Evolutionary conservation across 1,140 invertebrate species (phyloP).

Genomic region (Hesperophylax magnus): DNA sequence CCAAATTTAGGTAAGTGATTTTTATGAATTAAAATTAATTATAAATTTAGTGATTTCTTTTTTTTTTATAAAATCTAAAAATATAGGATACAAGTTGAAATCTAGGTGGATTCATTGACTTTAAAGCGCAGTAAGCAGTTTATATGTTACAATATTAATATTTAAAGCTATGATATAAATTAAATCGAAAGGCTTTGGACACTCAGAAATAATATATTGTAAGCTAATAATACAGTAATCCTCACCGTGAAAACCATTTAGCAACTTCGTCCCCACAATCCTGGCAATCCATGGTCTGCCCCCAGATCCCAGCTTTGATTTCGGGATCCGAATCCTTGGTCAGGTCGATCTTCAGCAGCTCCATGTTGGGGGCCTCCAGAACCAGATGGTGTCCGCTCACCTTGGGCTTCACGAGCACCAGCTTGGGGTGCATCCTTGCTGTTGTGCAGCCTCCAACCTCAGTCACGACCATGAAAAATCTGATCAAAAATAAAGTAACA

Average conservation of each 20-base stretch:
- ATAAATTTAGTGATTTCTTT: too few species aligned
- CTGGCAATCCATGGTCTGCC: conserved; percentile 16
- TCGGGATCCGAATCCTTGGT: background rate
- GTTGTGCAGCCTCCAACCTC: conserved; percentile 34
- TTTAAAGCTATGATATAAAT: too few species aligned
- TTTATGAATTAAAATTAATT: too few species aligned
- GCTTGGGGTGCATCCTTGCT: conserved; percentile 43
- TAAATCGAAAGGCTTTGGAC: too few species aligned
- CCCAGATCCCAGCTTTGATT: conserved; percentile 42
- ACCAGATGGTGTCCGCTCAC: conserved; percentile 36
- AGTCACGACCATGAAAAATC: conserved; percentile 48
- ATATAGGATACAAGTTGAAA: too few species aligned
- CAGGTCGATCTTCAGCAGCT: conserved; percentile 39
- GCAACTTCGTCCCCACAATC: conserved; percentile 50
- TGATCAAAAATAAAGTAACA: background rate
- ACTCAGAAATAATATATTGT: too few species aligned
- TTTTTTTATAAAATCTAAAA: too few species aligned
- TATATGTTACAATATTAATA: too few species aligned
- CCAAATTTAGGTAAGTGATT: too few species aligned
- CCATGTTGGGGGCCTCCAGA: conserved; percentile 44
- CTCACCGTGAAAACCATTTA: conserved; percentile 51
- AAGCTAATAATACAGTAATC: background rate
- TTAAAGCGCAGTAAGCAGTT: too few species aligned
- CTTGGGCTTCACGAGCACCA: conserved; percentile 43
- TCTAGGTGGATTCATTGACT: too few species aligned